phyloP scores from a whole-genome alignment of 2,113 vertebrate genomes.

The Microcebus ravelobensis region DNA sequence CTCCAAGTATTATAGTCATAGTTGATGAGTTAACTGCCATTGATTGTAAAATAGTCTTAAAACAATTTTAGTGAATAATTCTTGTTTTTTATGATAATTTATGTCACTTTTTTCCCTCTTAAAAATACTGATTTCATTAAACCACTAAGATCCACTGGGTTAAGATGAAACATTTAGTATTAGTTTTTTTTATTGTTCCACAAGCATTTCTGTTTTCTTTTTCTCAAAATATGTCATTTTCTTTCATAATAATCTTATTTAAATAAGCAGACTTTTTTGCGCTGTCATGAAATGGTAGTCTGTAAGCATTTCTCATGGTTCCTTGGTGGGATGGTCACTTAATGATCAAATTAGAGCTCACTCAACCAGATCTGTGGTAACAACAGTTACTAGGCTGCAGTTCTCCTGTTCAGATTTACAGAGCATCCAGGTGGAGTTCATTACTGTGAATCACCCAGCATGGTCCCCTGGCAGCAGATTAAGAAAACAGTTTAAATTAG shows the following conservation, averaged over 20 bases:
- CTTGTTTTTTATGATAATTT: conserved; percentile 12
- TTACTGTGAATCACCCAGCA: conserved; percentile 81
- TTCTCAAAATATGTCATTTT: neutral
- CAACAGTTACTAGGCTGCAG: conserved; percentile 12
- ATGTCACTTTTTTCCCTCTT: neutral
- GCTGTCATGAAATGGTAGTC: neutral
- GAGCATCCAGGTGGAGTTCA: conserved; percentile 82
- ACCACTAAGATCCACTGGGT: neutral
- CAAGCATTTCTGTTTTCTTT: neutral
- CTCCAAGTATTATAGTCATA: neutral
- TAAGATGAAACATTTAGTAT: conserved; percentile 52
- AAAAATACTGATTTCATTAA: conserved; percentile 2
- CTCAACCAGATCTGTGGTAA: conserved; percentile 71
- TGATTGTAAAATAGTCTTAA: neutral
- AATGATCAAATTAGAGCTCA: conserved; percentile 76
- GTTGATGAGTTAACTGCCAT: neutral
- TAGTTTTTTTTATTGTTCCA: conserved; percentile 31
- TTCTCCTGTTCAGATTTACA: conserved; percentile 72
- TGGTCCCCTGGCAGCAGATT: conserved; percentile 76
- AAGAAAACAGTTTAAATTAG: conserved; percentile 83
- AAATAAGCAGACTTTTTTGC: neutral
- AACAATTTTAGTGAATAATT: conserved; percentile 13
- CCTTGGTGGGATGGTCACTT: conserved; percentile 67
- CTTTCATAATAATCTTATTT: conserved; percentile 36
- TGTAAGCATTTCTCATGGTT: conserved; percentile 41